These are phyloP conservation scores for chimpanzee (Pan troglodytes) DNA, from an alignment of 2,113 vertebrate genomes.

Conservation along the genomic window NHGRI_mPanTro3-v2.1_pri NC_072404.2:148438501-148439000, in stretches of 20 bases:
- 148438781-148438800: background rate
- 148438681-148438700: background rate
- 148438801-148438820: background rate
- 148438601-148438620: background rate
- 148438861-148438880: background rate
- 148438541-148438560: background rate
- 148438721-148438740: background rate
- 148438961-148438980: background rate
- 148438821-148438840: background rate
- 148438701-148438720: background rate
- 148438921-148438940: background rate
- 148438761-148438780: background rate
- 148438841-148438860: background rate
- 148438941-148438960: background rate
- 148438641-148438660: background rate
- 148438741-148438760: background rate
- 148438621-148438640: background rate
- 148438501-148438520: background rate
- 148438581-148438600: background rate
- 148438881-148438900: background rate
- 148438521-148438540: background rate
- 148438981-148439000: background rate
- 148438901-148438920: background rate
- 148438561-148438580: background rate
- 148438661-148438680: background rate